Evolutionary conservation across 2,797 vertebrate genomes (phyloP).

Genomic region (Botia almorhae): DNA sequence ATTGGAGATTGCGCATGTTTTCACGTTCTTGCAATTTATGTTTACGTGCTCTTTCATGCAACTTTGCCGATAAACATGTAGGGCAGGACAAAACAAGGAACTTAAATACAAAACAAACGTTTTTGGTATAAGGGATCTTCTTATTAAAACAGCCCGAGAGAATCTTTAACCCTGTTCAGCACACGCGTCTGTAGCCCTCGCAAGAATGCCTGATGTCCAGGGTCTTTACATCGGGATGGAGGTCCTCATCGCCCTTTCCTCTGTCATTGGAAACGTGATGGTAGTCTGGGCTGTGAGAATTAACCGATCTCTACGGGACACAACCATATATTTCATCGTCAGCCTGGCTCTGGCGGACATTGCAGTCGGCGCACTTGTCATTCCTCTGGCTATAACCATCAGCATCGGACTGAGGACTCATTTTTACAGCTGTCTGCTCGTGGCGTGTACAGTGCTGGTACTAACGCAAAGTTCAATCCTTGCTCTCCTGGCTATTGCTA

Average conservation of each 20-base stretch:
- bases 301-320: conserved; percentile 90
- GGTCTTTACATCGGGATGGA: conserved; percentile 91
- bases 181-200: neutral
- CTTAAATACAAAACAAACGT: no score
- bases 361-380: conserved; percentile 93
- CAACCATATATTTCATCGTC: conserved; percentile 96
- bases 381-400: conserved; percentile 94
- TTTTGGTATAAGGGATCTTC: neutral
- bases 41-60: neutral
- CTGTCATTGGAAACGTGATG: conserved; percentile 94
- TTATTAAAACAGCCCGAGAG: neutral
- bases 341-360: conserved; percentile 95
- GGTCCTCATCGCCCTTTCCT: conserved; percentile 90
- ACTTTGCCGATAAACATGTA: neutral
- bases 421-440: conserved; percentile 95
- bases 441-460: conserved; percentile 93
- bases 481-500: conserved; percentile 93
- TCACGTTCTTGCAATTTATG: neutral
- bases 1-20: neutral
- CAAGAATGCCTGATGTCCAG: conserved; percentile 80
- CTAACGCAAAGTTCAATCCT: conserved; percentile 98
- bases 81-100: neutral
- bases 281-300: conserved; percentile 98
- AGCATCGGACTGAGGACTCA: conserved; percentile 89
- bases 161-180: neutral